Base-by-base conservation (phyloP, 2,888 invertebrate genomes). In the Oegoconia quadripuncta region DNA sequence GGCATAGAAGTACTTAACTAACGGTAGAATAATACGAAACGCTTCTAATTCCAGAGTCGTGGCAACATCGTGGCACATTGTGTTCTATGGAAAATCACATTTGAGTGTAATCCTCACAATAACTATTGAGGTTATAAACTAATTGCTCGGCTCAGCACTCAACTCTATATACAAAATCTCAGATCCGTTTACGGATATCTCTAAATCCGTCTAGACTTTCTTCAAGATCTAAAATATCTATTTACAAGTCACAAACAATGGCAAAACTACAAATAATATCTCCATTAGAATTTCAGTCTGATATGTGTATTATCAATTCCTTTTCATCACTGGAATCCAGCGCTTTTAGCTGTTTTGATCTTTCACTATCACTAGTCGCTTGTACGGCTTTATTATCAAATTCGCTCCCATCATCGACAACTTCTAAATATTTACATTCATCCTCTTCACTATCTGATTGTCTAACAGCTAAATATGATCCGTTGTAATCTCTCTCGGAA, bases 351-450 rank as follows among this genome's bases (percentile, higher is more conserved):
- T 55, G 48, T 20, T 59, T 60, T 0, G 54, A 56, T 11, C 59
- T 41, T 2, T 56, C 56, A 16, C 47, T 57, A n/a, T 52, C 40
- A 6, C 32, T 28, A n/a, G 16, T 39, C 9, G 22, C 9, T 32
- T 26, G 7, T 7, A 44, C 27, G 30, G 49, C 15, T 3, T 51
- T 30, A 11, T 56, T 44, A 49, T 72, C 73, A 28, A 81, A 76
- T 20, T 70, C 81, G 18, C 71, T 74, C 1, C 77, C 88, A 55
- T 88, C 87, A 40, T 88, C 88, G 3, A 87, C 25, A 0, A 88
- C 70, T 58, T 88, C 88, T 29, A 88, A 52, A 57, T 87, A 87
- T 38, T 68, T 76, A 22, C 58, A 78, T 5, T 78, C 76, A 17
- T 83, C 76, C n/a, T n/a, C n/a, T 9, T 82, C 86, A 34, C 74